phyloP scores from a whole-genome alignment of 1,140 invertebrate species.

The Helicoverpa armigera region DNA sequence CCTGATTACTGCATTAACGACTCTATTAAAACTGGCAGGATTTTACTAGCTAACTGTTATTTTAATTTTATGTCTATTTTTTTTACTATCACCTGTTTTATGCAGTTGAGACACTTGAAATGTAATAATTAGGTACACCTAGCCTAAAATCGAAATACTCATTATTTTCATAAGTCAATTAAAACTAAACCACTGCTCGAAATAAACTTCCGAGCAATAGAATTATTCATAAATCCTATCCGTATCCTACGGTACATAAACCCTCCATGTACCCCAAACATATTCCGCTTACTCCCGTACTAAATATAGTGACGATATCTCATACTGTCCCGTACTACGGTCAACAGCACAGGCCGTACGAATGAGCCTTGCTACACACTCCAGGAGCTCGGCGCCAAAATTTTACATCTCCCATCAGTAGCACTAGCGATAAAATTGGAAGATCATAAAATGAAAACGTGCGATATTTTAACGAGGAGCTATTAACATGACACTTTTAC shows the following conservation, averaged over 20 bases:
- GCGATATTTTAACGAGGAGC: constrained; percentile 67
- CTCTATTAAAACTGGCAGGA: neutral
- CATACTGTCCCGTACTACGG: constrained; percentile 3
- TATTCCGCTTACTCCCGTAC: neutral
- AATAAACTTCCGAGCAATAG: no score
- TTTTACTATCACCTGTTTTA: neutral
- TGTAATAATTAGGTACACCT: no score
- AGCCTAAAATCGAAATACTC: neutral
- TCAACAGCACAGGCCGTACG: neutral
- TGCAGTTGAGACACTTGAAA: no score
- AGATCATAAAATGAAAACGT: constrained; percentile 67
- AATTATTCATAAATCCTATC: no score
- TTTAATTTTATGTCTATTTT: no score
- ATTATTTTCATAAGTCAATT: neutral
- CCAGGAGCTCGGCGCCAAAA: constrained; percentile 12
- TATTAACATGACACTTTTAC: constrained; percentile 75
- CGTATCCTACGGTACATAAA: neutral
- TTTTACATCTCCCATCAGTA: constrained; percentile 33
- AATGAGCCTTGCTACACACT: neutral
- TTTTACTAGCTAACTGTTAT: no score
- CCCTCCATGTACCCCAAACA: neutral
- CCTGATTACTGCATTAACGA: constrained; percentile 9
- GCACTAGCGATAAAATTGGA: constrained; percentile 61
- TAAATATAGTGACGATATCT: constrained; percentile 14
- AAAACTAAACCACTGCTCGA: no score